Percentiles rank a stretch among this genome's conserved stretches.
phyloP scores from a whole-genome alignment of 2,797 vertebrate species.

The Phylloscopus collybita region DNA sequence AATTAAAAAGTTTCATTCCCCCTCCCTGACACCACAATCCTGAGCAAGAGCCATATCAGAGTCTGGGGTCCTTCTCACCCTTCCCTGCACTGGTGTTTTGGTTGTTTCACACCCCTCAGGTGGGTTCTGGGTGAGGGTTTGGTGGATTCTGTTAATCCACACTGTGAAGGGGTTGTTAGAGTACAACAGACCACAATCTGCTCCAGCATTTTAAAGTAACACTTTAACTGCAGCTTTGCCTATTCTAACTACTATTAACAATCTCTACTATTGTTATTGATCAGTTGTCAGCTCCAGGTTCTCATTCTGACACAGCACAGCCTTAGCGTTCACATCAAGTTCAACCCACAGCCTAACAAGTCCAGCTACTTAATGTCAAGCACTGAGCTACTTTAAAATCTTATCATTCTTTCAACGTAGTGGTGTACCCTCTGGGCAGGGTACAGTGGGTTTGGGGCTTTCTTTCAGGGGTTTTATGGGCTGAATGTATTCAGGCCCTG shows the following conservation, averaged over 20 bases:
- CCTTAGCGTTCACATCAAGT: background rate
- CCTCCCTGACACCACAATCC: background rate
- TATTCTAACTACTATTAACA: background rate
- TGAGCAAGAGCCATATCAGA: background rate
- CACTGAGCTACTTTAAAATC: background rate
- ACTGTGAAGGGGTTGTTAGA: background rate
- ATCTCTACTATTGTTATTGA: background rate
- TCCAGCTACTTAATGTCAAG: background rate
- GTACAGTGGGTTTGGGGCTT: background rate
- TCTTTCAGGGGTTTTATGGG: background rate
- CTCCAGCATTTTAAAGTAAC: background rate
- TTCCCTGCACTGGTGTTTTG: rapidly evolving
- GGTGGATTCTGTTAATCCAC: background rate
- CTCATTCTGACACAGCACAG: background rate
- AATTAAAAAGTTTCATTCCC: background rate
- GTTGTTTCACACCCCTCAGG: background rate
- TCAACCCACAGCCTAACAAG: background rate
- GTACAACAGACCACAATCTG: background rate
- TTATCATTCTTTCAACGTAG: background rate
- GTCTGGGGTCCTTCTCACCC: background rate
- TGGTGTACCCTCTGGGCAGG: background rate
- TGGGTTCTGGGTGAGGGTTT: background rate
- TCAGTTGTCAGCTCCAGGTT: background rate
- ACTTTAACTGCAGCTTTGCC: background rate
- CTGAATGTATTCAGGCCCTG: background rate